phyloP scores from a whole-genome alignment of 2,888 invertebrate genomes.

The Pristionchus entomophagus region DNA sequence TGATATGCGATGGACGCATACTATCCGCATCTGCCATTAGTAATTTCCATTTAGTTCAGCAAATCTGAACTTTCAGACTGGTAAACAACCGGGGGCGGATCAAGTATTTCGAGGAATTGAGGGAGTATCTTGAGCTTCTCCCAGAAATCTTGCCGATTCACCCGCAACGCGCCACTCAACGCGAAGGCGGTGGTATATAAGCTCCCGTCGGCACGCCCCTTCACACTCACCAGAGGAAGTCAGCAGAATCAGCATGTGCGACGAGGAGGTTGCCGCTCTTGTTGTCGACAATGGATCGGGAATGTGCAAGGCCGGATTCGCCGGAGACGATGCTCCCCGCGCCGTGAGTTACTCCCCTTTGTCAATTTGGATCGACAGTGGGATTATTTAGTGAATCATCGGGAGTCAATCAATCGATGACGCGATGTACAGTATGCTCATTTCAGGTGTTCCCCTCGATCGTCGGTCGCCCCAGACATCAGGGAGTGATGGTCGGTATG shows the following conservation, averaged over 20 bases:
- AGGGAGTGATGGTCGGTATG: constrained; percentile 80
- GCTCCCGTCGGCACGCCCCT: constrained; percentile 28
- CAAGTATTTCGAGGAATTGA: constrained; percentile 20
- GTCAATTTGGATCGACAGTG: not conserved
- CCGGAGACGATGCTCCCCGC: constrained; percentile 84
- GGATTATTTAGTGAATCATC: too few relatives aligned
- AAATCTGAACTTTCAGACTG: not conserved
- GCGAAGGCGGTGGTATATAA: constrained; percentile 21
- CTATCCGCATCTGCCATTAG: too few relatives aligned
- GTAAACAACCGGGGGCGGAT: not conserved
- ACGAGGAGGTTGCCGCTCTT: constrained; percentile 69
- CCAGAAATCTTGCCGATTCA: constrained; percentile 25
- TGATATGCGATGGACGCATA: too few relatives aligned
- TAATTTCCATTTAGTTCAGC: not conserved
- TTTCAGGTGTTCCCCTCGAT: constrained; percentile 85
- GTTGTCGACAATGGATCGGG: constrained; percentile 75
- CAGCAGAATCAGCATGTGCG: constrained; percentile 55
- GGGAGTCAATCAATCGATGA: not conserved
- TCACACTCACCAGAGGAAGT: constrained; percentile 26
- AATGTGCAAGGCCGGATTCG: constrained; percentile 85
- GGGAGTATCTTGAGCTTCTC: constrained; percentile 31
- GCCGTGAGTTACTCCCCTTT: constrained; percentile 78
- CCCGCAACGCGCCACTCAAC: constrained; percentile 31
- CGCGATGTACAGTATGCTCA: not conserved
- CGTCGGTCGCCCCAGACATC: constrained; percentile 83